phyloP scores from a whole-genome alignment of 2,113 vertebrate genomes.

The Anser brachyrhynchus region DNA sequence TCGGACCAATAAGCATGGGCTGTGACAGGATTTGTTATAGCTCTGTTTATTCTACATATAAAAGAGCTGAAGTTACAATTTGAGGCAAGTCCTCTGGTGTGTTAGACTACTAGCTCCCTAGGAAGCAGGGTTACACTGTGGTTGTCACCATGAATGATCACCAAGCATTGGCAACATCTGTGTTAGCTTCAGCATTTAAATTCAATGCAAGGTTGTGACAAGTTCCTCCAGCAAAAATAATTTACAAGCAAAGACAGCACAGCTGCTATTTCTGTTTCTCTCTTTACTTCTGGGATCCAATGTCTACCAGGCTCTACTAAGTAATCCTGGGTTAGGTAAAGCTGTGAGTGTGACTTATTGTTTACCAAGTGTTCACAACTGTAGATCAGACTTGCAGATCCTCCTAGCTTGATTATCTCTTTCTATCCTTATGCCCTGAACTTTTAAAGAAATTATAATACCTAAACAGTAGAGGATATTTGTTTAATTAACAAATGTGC shows the following conservation, averaged over 20 bases:
- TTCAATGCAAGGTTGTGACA: neutral
- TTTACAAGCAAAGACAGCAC: neutral
- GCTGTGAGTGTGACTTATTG: neutral
- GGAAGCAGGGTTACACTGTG: neutral
- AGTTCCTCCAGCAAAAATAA: neutral
- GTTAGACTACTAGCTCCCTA: neutral
- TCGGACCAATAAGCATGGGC: neutral
- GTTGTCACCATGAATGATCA: neutral
- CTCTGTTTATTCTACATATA: neutral
- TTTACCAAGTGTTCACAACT: neutral
- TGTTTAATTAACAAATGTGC: neutral
- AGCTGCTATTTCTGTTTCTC: neutral
- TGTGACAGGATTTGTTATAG: neutral
- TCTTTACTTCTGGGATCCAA: neutral
- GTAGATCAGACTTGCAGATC: neutral
- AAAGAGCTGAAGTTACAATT: neutral
- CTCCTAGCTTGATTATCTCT: neutral
- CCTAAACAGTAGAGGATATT: neutral
- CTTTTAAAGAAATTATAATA: neutral
- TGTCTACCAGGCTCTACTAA: neutral
- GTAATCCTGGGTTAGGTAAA: neutral
- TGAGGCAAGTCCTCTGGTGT: neutral
- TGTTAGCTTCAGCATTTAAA: neutral
- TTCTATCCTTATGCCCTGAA: neutral
- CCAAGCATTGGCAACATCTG: neutral